phyloP scores from a whole-genome alignment of 2,797 vertebrate species.

The Megaceryle alcyon region DNA sequence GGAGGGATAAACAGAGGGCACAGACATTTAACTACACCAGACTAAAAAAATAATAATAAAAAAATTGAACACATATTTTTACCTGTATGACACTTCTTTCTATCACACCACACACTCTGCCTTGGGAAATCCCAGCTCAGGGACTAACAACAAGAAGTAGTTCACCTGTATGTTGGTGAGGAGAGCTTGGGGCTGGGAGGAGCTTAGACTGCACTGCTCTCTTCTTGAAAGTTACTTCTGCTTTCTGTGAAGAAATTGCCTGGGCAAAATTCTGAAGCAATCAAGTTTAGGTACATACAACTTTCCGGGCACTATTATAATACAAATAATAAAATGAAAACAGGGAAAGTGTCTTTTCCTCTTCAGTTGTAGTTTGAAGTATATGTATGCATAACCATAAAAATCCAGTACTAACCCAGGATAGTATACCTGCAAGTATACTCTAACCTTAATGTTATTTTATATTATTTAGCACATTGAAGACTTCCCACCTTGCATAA shows the following conservation, averaged over 20 bases:
- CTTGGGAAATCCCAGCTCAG: background rate
- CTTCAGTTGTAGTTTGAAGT: background rate
- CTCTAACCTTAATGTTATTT: conserved; percentile 41
- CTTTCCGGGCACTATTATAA: background rate
- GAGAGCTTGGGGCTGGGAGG: background rate
- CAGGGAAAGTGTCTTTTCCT: background rate
- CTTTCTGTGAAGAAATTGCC: background rate
- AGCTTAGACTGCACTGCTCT: background rate
- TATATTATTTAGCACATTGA: conserved; percentile 58
- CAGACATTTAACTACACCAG: background rate
- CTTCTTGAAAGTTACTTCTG: background rate
- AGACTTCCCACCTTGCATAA: conserved; percentile 64
- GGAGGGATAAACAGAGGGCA: background rate
- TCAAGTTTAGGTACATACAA: background rate
- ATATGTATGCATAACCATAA: conserved; percentile 1
- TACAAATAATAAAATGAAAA: background rate
- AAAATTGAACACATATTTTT: background rate
- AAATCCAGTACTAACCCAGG: background rate
- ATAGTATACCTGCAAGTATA: conserved; percentile 15
- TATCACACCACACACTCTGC: background rate
- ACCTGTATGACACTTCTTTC: background rate
- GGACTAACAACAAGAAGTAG: background rate
- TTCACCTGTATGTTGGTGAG: background rate
- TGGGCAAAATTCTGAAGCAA: background rate
- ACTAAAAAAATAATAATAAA: background rate